Percentiles rank a stretch among this genome's conserved stretches.
phyloP scores from a whole-genome alignment of 2,888 invertebrate species.

The Masnerella sp. region DNA sequence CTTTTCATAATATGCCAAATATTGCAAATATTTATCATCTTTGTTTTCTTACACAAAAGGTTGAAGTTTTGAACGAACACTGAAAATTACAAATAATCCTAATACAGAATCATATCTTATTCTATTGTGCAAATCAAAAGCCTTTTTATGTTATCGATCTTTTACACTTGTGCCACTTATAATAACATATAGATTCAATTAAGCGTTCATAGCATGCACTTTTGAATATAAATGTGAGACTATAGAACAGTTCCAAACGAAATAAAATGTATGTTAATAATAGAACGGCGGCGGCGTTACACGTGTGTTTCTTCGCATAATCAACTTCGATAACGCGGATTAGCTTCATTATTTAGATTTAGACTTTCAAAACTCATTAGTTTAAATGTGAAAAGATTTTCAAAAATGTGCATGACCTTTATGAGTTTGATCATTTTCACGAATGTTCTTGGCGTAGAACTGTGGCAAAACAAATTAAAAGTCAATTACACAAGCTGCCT shows the following conservation, averaged over 20 bases:
- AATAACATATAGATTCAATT: slow-evolving; percentile 19
- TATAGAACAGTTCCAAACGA: slow-evolving; percentile 1
- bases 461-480: slow-evolving; percentile 28
- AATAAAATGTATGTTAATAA: no score
- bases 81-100: no score
- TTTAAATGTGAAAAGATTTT: slow-evolving; percentile 6
- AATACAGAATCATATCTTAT: no score
- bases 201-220: slow-evolving; percentile 19
- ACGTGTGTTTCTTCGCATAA: slow-evolving; percentile 13
- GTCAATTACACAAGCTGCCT: slow-evolving; percentile 11
- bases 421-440: no score
- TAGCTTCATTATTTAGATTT: slow-evolving; percentile 20
- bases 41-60: no score
- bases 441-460: no score
- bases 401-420: slow-evolving; percentile 33
- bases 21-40: no score
- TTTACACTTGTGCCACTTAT: slow-evolving; percentile 14
- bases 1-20: no score
- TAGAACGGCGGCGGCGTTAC: background rate
- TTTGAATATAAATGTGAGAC: slow-evolving; percentile 16
- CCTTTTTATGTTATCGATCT: slow-evolving; percentile 24
- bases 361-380: slow-evolving; percentile 36
- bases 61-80: no score
- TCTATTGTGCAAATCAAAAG: no score
- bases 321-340: background rate